Evolutionary conservation across 2,113 vertebrate genomes (phyloP).

Genomic region (Ptilorrhoa leucosticta): DNA sequence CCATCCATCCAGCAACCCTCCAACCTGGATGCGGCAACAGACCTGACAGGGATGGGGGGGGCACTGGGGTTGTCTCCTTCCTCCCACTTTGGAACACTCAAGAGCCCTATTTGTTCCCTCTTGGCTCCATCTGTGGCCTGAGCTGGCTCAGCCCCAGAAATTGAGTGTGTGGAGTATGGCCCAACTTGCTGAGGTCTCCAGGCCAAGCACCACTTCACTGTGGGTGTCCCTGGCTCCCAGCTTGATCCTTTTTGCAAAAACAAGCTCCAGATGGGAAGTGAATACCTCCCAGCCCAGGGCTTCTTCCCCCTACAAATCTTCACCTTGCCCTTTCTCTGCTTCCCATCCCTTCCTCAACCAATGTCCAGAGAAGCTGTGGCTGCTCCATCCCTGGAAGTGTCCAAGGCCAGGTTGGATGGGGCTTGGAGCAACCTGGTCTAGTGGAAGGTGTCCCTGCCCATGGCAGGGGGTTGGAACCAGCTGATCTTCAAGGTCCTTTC

Average conservation of each 20-base stretch:
- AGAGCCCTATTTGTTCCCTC: not conserved
- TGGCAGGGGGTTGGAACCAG: not conserved
- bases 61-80: not conserved
- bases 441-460: not conserved
- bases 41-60: not conserved
- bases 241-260: not conserved
- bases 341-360: not conserved
- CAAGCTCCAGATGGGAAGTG: not conserved
- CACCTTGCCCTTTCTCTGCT: not conserved
- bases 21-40: accelerated
- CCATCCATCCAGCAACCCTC: not conserved
- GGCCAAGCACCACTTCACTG: not conserved
- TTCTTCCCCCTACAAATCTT: not conserved
- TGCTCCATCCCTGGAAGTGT: not conserved
- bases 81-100: not conserved
- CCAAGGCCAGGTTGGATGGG: not conserved
- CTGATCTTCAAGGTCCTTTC: not conserved
- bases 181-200: accelerated
- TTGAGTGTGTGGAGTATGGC: accelerated
- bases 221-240: not conserved
- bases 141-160: not conserved
- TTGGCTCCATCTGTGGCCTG: not conserved
- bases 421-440: accelerated
- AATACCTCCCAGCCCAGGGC: not conserved
- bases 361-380: not conserved